Conservation (phyloP, 2,888 invertebrate species). For the Amblyteles armatorius region DNA sequence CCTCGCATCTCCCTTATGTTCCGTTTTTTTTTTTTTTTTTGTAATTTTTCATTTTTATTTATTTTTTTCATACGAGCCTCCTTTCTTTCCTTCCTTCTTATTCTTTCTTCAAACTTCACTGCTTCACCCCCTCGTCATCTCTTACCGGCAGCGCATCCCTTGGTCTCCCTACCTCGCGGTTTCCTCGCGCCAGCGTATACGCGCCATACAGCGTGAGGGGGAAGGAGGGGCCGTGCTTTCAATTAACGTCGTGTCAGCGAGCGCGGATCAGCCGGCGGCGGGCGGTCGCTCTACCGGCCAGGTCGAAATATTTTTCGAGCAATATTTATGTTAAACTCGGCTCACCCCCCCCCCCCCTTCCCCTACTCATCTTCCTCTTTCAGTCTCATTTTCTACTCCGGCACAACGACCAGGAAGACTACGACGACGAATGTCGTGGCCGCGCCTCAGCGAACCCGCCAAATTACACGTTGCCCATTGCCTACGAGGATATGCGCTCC, state of each 20-base stretch:
- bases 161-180: constrained; percentile 41
- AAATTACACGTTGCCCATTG: constrained; percentile 49
- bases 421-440: constrained; percentile 50
- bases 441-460: constrained; percentile 47
- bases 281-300: constrained; percentile 70
- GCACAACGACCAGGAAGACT: constrained; percentile 43
- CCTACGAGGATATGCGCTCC: constrained; percentile 61
- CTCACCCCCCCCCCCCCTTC: constrained; percentile 25
- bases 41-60: constrained; percentile 6
- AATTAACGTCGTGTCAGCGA: constrained; percentile 81
- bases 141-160: constrained; percentile 46
- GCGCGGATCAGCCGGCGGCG: constrained; percentile 77
- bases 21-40: background rate
- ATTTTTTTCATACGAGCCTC: constrained; percentile 23
- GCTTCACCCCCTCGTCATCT: constrained; percentile 54
- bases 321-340: constrained; percentile 80
- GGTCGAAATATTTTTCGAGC: constrained; percentile 79
- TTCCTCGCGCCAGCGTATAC: constrained; percentile 34
- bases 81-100: constrained; percentile 36
- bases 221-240: constrained; percentile 74
- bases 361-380: constrained; percentile 32
- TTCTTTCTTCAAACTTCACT: constrained; percentile 51
- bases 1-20: background rate
- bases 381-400: constrained; percentile 45
- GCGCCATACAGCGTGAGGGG: constrained; percentile 26